Conservation (phyloP, 2,888 invertebrate genomes). For the Harpalus rubripes region DNA sequence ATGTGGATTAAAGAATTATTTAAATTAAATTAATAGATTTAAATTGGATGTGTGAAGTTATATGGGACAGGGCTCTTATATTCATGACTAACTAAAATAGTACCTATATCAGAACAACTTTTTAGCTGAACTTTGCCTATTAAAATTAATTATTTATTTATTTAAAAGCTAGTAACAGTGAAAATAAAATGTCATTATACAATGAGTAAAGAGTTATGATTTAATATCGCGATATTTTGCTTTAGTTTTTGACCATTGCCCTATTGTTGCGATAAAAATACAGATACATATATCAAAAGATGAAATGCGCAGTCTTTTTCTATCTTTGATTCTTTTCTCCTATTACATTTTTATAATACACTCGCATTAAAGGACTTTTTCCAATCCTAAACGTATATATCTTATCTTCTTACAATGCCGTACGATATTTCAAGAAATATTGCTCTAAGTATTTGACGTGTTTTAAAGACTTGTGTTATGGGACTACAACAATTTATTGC, state of each 20-base stretch:
- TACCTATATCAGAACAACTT: too few species aligned
- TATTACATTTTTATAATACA: conserved; percentile 36
- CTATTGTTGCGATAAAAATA: neutral
- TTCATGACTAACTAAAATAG: too few species aligned
- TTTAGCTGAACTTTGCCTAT: too few species aligned
- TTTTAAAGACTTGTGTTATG: conserved; percentile 46
- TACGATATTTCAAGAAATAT: conserved; percentile 46
- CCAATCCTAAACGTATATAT: conserved; percentile 53
- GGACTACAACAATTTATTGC: conserved; percentile 21
- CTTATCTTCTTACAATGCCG: conserved; percentile 50
- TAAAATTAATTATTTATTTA: too few species aligned
- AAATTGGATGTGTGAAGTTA: too few species aligned
- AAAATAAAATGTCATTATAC: too few species aligned
- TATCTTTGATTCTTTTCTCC: neutral
- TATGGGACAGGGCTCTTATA: too few species aligned
- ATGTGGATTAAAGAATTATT: too few species aligned
- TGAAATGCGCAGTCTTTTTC: neutral
- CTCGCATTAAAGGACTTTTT: conserved; percentile 51
- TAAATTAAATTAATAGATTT: too few species aligned
- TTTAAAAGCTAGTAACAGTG: too few species aligned
- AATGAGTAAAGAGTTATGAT: neutral
- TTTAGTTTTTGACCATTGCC: neutral
- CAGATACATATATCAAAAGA: neutral
- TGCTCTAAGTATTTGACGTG: conserved; percentile 21
- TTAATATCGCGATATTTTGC: neutral